Base-by-base conservation (phyloP, 2,113 vertebrate species). In the Planiliza haematocheilus region DNA sequence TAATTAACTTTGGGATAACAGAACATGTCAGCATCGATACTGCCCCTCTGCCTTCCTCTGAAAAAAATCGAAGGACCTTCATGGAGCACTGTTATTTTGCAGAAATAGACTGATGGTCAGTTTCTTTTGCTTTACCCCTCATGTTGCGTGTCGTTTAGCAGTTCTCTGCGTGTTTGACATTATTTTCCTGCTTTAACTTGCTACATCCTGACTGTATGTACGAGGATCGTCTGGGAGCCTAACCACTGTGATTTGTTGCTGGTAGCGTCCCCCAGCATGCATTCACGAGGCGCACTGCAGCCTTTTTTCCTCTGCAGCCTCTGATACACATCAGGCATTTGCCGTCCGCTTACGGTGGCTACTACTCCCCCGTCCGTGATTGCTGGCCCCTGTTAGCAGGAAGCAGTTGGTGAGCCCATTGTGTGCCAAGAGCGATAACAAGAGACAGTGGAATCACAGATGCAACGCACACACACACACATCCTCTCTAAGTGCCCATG, bases 391-490 rank as follows among this genome's bases (percentile, higher is more conserved):
- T 69, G 74, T 83, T 77, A 77, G 62, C 2, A 16, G 73, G 76
- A 69, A 81, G 59, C 86, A 86, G 77, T 86, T 66, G 76, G 70
- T 72, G 60, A 74, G 75, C 62, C 65, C 70, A 77, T 87, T 86
- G 85, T 88, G 79, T 69, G 74, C 69, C 55, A 63, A 76, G 61
- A 79, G 81, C 65, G 79, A 89, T 83, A 90, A 90, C 66, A 76
- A 82, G 75, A 70, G 74, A 81, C 79, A 71, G 71, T 78, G 58
- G 66, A 73, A 43, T 66, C 71, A 39, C 81, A 83, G 81, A 77
- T 86, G 78, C 73, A 83, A 65, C 69, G 42, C 60, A 63, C 60
- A 49, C 66, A 43, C 62, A 4, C 41, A 42, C 24, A 50, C 56
- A 70, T 48, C 42, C 66, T 85, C 21, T 43, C 61, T 52, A 60